A percentile compares a stretch with the other conserved stretches of the same genome.
phyloP scores from a whole-genome alignment of 2,888 invertebrate genomes.

The Bedellia somnulentella region DNA sequence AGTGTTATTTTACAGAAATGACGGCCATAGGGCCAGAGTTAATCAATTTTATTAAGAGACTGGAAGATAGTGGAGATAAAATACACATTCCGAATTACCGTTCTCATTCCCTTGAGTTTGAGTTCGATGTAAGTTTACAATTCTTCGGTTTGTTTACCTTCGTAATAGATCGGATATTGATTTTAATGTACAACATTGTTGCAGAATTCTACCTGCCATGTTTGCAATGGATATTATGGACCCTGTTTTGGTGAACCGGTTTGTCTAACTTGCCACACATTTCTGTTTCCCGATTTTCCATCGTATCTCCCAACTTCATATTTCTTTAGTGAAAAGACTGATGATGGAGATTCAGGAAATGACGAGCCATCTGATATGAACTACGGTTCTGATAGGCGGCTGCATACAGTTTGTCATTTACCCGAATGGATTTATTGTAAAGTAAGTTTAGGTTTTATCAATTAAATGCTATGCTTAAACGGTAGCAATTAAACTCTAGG shows the following conservation, averaged over 20 bases:
- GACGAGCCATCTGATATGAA: constrained; percentile 84
- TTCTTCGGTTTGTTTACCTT: too few species aligned
- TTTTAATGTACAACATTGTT: constrained; percentile 18
- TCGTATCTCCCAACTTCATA: constrained; percentile 50
- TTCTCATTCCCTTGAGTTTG: constrained; percentile 34
- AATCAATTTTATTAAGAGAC: constrained; percentile 34
- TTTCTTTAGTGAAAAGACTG: constrained; percentile 65
- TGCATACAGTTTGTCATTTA: constrained; percentile 28
- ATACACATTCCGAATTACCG: constrained; percentile 18
- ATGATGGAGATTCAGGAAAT: constrained; percentile 92
- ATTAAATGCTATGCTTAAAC: too few species aligned
- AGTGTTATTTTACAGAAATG: too few species aligned
- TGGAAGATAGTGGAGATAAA: constrained; percentile 48
- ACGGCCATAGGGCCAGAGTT: constrained; percentile 40
- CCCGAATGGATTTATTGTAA: constrained; percentile 40
- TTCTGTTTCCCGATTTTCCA: constrained; percentile 82
- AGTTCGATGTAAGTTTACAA: constrained; percentile 43
- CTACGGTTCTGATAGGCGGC: constrained; percentile 54
- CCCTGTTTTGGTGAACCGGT: constrained; percentile 89
- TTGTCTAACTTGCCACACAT: constrained; percentile 89
- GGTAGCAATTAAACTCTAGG: too few species aligned
- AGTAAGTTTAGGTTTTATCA: constrained; percentile 27
- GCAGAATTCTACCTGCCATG: constrained; percentile 73
- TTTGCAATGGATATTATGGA: constrained; percentile 91
- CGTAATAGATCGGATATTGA: too few species aligned